Percentiles rank a stretch among this genome's conserved stretches.
Evolutionary conservation across 2,888 invertebrate genomes (phyloP).

Genomic region (Leuctra nigra): DNA sequence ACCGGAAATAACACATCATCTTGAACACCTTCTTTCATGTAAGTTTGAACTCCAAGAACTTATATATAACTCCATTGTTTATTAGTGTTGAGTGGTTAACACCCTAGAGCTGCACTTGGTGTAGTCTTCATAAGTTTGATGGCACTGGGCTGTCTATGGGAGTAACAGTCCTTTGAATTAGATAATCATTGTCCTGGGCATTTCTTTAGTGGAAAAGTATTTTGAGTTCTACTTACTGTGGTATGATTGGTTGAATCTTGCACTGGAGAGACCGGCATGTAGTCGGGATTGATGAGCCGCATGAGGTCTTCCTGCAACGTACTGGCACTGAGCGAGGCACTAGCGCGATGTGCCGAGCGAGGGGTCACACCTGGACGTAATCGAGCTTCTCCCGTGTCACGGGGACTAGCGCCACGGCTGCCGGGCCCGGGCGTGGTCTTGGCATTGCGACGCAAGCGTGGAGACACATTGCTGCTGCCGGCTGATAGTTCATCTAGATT

Average conservation of each 20-base stretch:
- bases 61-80: no score
- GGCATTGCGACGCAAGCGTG: constrained; percentile 43
- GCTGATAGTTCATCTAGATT: constrained; percentile 49
- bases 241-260: no score
- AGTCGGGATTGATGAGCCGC: constrained; percentile 78
- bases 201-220: no score
- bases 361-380: constrained; percentile 43
- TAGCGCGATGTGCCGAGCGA: constrained; percentile 46
- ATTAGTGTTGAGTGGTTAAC: no score
- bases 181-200: no score
- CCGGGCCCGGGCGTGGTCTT: constrained; percentile 44
- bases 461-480: constrained; percentile 49
- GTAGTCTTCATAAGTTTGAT: no score
- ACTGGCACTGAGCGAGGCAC: constrained; percentile 50
- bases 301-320: constrained; percentile 79
- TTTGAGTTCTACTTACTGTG: no score
- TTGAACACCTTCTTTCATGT: not conserved
- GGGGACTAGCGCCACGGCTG: constrained; percentile 54
- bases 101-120: no score
- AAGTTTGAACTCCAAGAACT: no score
- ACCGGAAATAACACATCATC: no score
- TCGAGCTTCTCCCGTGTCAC: constrained; percentile 50
- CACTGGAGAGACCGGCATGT: constrained; percentile 43
- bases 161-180: no score
- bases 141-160: no score